Evolutionary conservation across 1,140 invertebrate species (phyloP), one percentile per base, ranked within the genome.

Genomic region (Cyclina sinensis): DNA sequence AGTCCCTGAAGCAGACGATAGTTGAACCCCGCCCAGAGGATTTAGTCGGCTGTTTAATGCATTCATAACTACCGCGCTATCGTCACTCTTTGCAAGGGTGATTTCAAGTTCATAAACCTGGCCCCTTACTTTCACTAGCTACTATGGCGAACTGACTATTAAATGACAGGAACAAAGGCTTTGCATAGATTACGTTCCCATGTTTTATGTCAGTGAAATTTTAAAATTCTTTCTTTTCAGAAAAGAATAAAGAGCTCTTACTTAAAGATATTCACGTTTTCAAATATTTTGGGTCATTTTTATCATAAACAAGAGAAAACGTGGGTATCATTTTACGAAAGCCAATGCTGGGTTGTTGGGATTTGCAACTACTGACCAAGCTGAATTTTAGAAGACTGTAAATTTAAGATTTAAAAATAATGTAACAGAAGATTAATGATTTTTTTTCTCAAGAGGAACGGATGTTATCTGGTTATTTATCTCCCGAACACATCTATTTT

Each of bases 1-100:
- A 18, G 48, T 78, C 46, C 46, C 46, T 24, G 5, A 30, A 51
- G 74, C 74, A 78, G 74, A 78, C 74, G 74, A 54, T 21, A 78
- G 18, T 54, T 78, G 43, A 78, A 78, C 48, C 48, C 48, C 74
- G 74, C 74, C 74, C 74, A 30, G 32, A 30, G 14, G 74, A 78
- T 78, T 54, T 54, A 27, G 54, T 78, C n/a, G 18, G 14, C 14
- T 78, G 46, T 57, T 78, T 78, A 78, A 48, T 78, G 74, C 11
- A 18, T 70, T 70, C 27, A 39, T 70, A 70, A 78, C 74, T 57
- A 32, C 37, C 43, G 24, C 21, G 4, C n/a, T 21, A 12, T 35
- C 43, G 51, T 76, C 2, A n/a, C n/a, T n/a, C 48, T 35, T n/a
- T 35, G 43, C 16, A 0, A 54, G 74, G 74, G 74, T 78, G 24